Percentiles rank a stretch among this genome's conserved stretches.
Conservation (phyloP, 2,797 vertebrate species). For the Smutsia gigantea region DNA sequence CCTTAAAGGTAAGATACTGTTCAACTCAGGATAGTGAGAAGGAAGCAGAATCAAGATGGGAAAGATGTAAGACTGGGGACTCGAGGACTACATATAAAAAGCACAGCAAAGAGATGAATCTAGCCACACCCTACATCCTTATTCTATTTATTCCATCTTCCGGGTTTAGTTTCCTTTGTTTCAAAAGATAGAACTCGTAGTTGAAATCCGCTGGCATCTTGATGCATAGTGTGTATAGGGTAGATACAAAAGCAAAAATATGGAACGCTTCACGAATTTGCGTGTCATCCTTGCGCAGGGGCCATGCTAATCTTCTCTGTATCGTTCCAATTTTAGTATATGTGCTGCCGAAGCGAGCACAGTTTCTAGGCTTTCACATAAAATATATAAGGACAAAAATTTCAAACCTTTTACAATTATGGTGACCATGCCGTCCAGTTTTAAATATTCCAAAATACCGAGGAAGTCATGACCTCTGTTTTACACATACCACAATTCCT, state of each 20-base stretch:
- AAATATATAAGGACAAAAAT: fast-evolving
- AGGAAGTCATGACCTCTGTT: fast-evolving
- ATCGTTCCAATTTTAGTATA: conserved; percentile 84
- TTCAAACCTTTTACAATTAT: fast-evolving
- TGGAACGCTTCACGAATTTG: conserved; percentile 83
- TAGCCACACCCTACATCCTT: fast-evolving
- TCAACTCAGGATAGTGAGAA: not conserved
- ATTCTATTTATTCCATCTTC: not conserved
- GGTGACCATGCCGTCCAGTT: fast-evolving
- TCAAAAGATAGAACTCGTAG: not conserved
- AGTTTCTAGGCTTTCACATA: fast-evolving
- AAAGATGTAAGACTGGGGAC: not conserved
- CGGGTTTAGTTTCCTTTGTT: not conserved
- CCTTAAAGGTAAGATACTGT: not conserved
- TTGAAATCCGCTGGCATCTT: too few relatives aligned
- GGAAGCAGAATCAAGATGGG: not conserved
- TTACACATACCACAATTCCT: fast-evolving
- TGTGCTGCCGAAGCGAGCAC: conserved; percentile 82
- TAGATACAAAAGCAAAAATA: conserved; percentile 27
- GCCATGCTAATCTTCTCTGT: conserved; percentile 84
- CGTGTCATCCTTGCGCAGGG: conserved; percentile 83
- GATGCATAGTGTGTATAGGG: fast-evolving
- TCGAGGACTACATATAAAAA: fast-evolving
- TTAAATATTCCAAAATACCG: fast-evolving
- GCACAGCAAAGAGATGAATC: fast-evolving